These are phyloP conservation scores for Sisor rabdophorus DNA, from an alignment of 2,113 vertebrate species.

Conservation along the genomic window DNA sequence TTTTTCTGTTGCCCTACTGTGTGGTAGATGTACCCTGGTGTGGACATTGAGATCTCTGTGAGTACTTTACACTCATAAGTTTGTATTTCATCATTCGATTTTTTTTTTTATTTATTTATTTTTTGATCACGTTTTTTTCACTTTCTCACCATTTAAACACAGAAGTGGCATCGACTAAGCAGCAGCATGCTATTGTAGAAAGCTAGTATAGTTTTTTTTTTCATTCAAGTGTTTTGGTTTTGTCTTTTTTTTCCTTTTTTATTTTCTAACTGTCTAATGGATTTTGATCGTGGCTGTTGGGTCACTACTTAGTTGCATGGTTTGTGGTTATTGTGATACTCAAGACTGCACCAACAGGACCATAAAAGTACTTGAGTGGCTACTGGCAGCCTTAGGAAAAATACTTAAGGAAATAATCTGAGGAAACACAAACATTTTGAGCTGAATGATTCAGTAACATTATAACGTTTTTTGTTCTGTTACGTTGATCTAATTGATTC, in stretches of 20 bases:
- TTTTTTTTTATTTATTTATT: background rate
- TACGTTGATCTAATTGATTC: background rate
- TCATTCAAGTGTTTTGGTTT: background rate
- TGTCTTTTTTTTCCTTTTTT: background rate
- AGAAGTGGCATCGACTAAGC: too few species aligned
- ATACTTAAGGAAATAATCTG: background rate
- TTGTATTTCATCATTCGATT: constrained; percentile 32
- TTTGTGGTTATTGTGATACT: background rate
- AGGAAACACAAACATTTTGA: background rate
- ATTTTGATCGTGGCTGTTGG: background rate
- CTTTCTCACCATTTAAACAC: background rate
- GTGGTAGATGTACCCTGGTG: constrained; percentile 76
- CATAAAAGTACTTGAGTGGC: background rate
- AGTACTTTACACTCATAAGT: constrained; percentile 64
- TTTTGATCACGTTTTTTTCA: too few species aligned
- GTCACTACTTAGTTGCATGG: background rate
- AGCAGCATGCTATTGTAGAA: background rate
- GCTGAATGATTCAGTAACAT: background rate
- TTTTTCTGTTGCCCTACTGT: constrained; percentile 64
- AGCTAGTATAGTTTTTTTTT: background rate
- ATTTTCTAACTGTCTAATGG: background rate
- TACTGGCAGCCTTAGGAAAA: background rate
- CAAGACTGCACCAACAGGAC: background rate
- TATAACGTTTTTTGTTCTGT: background rate
- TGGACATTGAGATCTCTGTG: constrained; percentile 79